Conservation (phyloP, 2,113 vertebrate species). For the Oophaga pumilio region DNA sequence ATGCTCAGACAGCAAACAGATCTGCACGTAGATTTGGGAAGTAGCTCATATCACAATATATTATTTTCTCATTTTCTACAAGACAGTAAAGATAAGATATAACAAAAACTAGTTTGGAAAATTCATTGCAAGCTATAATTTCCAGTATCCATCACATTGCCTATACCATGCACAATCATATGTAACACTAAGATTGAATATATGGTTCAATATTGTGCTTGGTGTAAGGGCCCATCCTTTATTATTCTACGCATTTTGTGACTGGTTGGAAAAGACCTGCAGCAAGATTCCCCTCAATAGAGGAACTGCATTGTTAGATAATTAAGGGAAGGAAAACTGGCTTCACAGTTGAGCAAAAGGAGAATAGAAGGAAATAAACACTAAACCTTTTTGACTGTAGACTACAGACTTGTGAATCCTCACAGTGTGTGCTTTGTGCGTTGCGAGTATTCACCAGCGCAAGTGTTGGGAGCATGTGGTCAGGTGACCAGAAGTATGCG, state of each 20-base stretch:
- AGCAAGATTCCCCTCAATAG: too few relatives aligned
- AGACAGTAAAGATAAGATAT: neutral
- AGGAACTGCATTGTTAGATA: too few relatives aligned
- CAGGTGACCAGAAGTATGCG: too few relatives aligned
- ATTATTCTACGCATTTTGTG: neutral
- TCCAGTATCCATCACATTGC: neutral
- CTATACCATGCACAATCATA: neutral
- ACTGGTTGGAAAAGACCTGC: neutral
- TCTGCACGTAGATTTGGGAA: neutral
- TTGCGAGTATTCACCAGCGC: too few relatives aligned
- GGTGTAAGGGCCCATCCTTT: neutral
- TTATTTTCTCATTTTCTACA: neutral
- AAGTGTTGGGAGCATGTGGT: too few relatives aligned
- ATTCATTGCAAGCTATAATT: neutral
- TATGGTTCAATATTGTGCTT: neutral
- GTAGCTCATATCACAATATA: slow-evolving; percentile 8
- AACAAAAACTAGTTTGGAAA: neutral
- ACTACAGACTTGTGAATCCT: too few relatives aligned
- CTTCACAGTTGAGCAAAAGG: too few relatives aligned
- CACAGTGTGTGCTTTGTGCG: too few relatives aligned
- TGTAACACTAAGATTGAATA: neutral
- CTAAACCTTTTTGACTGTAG: too few relatives aligned
- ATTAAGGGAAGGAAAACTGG: too few relatives aligned
- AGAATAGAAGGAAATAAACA: too few relatives aligned
- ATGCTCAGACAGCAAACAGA: slow-evolving; percentile 23